Evolutionary conservation across 2,888 invertebrate genomes (phyloP).

Genomic region (Philereme transversata): DNA sequence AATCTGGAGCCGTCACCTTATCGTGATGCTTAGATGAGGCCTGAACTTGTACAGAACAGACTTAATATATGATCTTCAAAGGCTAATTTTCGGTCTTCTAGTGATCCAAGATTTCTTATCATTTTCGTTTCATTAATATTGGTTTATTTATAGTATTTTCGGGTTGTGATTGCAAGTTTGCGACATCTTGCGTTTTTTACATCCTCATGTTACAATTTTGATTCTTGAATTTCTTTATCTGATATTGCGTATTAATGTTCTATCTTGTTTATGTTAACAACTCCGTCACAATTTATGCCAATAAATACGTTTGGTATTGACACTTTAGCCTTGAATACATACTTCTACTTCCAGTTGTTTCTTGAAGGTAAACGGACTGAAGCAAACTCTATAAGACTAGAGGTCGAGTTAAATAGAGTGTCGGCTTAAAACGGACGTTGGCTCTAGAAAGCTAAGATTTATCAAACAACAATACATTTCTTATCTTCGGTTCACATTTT

Average conservation of each 20-base stretch:
- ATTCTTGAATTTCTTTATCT: constrained; percentile 4
- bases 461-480: constrained; percentile 19
- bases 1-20: too few relatives aligned
- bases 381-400: background rate
- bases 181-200: too few relatives aligned
- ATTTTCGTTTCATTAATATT: too few relatives aligned
- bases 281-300: constrained; percentile 15
- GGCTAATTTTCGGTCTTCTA: too few relatives aligned
- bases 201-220: background rate
- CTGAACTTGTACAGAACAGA: too few relatives aligned
- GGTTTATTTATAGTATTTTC: too few relatives aligned
- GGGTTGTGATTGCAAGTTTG: too few relatives aligned
- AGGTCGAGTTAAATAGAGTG: constrained; percentile 13
- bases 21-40: too few relatives aligned
- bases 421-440: constrained; percentile 13
- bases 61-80: too few relatives aligned
- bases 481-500: constrained; percentile 21
- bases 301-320: constrained; percentile 15
- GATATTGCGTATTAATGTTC: constrained; percentile 3
- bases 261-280: constrained; percentile 10
- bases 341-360: constrained; percentile 6
- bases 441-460: constrained; percentile 14
- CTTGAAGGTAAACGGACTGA: constrained; percentile 19
- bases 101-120: too few relatives aligned
- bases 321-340: constrained; percentile 20